Evolutionary conservation across 2,888 invertebrate genomes (phyloP).

Genomic region (Junonia oenone): DNA sequence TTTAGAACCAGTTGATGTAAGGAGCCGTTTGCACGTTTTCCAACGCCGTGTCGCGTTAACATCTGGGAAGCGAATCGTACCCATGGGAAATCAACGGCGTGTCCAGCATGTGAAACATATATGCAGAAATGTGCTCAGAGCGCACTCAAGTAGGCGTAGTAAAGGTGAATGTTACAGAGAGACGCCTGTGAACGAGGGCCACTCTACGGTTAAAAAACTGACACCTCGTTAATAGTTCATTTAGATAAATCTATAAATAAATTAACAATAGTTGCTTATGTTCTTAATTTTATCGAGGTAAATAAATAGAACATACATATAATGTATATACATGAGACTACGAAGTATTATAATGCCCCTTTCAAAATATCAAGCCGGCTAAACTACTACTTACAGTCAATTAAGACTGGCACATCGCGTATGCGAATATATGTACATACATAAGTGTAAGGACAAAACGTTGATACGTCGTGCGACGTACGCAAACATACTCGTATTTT

Average conservation of each 20-base stretch:
- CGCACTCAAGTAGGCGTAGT: slow-evolving; percentile 1
- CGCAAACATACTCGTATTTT: no score
- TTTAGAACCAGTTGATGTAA: slow-evolving; percentile 9
- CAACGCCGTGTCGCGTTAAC: slow-evolving; percentile 36
- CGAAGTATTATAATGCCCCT: not conserved
- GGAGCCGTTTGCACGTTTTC: slow-evolving; percentile 3
- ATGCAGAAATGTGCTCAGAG: slow-evolving; percentile 15
- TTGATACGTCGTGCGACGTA: not conserved
- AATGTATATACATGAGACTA: not conserved
- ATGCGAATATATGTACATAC: slow-evolving; percentile 2
- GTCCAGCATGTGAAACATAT: slow-evolving; percentile 32
- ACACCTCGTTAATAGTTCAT: not conserved
- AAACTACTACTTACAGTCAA: slow-evolving; percentile 37
- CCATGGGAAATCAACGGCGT: slow-evolving; percentile 60
- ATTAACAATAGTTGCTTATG: no score
- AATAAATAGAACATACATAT: not conserved
- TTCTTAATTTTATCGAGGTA: no score
- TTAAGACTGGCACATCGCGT: slow-evolving; percentile 42
- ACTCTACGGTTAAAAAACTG: no score
- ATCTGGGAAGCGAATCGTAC: slow-evolving; percentile 45
- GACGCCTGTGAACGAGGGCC: not conserved
- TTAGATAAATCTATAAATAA: not conserved
- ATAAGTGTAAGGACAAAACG: not conserved
- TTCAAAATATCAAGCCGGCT: not conserved
- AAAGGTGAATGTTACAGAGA: slow-evolving; percentile 23